Conservation (phyloP, 2,888 invertebrate species). For the Yponomeuta cagnagella region DNA sequence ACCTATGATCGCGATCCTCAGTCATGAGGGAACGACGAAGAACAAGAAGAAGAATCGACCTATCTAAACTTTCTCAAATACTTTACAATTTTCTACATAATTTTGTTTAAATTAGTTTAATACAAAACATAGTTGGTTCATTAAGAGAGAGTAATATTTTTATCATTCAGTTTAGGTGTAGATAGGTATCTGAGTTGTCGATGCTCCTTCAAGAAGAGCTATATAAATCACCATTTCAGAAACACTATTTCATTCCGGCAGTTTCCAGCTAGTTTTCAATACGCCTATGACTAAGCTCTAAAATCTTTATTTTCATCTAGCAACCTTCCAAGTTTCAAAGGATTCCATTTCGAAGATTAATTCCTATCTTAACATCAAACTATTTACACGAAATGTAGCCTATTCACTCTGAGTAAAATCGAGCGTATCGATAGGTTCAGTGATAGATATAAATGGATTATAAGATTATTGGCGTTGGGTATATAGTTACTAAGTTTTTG, state of each 20-base stretch:
- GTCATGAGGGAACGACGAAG: no score
- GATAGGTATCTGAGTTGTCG: no score
- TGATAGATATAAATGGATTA: no score
- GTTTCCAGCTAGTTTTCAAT: neutral
- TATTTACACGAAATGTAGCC: neutral
- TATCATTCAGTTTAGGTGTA: no score
- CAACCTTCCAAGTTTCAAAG: neutral
- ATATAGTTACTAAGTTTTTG: no score
- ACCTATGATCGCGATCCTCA: no score
- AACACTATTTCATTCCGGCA: neutral
- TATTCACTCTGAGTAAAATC: neutral
- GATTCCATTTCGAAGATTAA: conserved; percentile 10
- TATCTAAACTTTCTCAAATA: neutral
- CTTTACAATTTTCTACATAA: no score
- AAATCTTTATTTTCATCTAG: neutral
- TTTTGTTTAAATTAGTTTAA: no score
- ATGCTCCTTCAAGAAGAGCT: no score
- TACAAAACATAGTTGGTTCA: no score
- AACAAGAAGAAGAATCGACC: neutral
- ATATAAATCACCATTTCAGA: neutral
- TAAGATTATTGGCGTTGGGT: no score
- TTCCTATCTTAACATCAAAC: neutral
- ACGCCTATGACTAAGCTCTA: neutral
- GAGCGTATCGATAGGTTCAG: neutral
- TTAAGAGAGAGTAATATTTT: no score